phyloP scores from a whole-genome alignment of 2,113 vertebrate genomes.

The Tetrax tetrax region DNA sequence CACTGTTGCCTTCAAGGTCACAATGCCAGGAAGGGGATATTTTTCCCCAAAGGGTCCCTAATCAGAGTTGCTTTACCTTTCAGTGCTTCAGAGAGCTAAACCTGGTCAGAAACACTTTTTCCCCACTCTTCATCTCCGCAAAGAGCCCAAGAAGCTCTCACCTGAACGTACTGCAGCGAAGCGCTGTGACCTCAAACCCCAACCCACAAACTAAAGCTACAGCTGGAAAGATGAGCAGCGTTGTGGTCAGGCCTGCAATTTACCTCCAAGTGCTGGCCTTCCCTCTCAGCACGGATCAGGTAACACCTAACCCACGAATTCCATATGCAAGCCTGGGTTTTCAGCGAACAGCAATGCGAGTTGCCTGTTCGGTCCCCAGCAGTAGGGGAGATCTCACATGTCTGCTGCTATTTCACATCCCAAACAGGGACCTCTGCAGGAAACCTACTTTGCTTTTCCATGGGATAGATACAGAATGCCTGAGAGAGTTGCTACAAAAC shows the following conservation, averaged over 20 bases:
- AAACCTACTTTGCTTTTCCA: neutral
- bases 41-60: neutral
- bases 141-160: neutral
- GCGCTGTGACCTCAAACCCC: neutral
- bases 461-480: conserved; percentile 13
- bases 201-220: neutral
- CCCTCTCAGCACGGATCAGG: neutral
- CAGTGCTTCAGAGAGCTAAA: neutral
- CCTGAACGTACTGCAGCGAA: neutral
- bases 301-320: conserved; percentile 26
- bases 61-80: neutral
- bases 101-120: neutral
- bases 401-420: neutral
- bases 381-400: neutral
- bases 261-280: neutral
- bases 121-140: neutral
- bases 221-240: neutral
- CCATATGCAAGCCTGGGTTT: neutral
- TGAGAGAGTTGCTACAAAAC: conserved; percentile 13
- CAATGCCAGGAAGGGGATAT: neutral
- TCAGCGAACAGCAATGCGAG: neutral
- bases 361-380: neutral
- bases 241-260: neutral
- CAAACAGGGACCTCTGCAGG: conserved; percentile 30
- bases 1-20: fast-evolving